Conservation (phyloP, 2,113 vertebrate genomes). For the Pterophyllum scalare region DNA sequence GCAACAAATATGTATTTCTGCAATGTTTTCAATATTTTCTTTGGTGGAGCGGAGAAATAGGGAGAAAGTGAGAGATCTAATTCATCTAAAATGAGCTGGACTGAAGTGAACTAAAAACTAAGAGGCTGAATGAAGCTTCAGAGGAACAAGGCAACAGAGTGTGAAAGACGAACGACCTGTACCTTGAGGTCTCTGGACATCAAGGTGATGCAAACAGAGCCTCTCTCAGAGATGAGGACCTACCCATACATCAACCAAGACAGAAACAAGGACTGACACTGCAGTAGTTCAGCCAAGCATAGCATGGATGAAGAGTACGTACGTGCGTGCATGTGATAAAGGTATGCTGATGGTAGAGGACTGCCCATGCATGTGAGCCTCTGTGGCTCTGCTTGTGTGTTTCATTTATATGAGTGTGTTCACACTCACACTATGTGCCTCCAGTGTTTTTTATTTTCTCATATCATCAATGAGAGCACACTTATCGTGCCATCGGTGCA, state of each 20-base stretch:
- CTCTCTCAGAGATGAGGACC: slow-evolving; percentile 42
- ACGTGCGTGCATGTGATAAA: neutral
- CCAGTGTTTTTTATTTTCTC: neutral
- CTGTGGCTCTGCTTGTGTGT: neutral
- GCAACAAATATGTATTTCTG: slow-evolving; percentile 13
- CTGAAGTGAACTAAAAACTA: neutral
- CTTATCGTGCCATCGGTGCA: neutral
- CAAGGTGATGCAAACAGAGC: slow-evolving; percentile 28
- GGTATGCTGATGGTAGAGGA: neutral
- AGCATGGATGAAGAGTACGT: neutral
- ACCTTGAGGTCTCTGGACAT: slow-evolving; percentile 35
- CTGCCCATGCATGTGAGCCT: neutral
- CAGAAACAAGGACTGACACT: slow-evolving; percentile 47
- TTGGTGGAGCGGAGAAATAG: neutral
- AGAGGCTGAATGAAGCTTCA: neutral
- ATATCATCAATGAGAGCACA: slow-evolving; percentile 20
- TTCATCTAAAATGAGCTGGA: neutral
- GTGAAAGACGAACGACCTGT: slow-evolving; percentile 23
- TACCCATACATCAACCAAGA: slow-evolving; percentile 55
- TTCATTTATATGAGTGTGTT: neutral
- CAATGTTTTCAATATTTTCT: neutral
- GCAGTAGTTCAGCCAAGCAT: slow-evolving; percentile 16
- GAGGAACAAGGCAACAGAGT: neutral
- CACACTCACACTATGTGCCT: neutral
- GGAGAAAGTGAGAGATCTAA: neutral